Conservation (phyloP, 2,113 vertebrate genomes). For the Macroglossus sobrinus region DNA sequence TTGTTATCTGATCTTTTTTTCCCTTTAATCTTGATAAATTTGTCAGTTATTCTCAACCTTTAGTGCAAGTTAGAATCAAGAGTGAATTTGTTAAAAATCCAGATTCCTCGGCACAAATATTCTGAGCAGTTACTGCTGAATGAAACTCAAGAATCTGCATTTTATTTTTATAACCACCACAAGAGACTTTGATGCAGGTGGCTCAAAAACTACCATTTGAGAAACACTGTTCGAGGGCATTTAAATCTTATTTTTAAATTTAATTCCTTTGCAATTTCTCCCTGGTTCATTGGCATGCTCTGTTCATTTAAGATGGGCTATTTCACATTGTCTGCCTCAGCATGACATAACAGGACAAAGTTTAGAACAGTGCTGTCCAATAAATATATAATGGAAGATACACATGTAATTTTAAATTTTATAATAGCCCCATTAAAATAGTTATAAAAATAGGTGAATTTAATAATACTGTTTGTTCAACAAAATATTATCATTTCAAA, state of each 20-base stretch:
- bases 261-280: not conserved
- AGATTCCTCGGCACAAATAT: not conserved
- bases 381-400: not conserved
- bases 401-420: not conserved
- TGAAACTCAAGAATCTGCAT: not conserved
- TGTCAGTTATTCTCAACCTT: not conserved
- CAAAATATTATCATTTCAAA: not conserved
- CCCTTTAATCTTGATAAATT: not conserved
- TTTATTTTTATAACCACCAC: not conserved
- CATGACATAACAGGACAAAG: not conserved
- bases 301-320: not conserved
- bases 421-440: not conserved
- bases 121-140: not conserved
- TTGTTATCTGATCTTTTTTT: not conserved
- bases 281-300: not conserved
- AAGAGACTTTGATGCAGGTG: not conserved
- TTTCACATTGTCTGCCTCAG: not conserved
- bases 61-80: not conserved
- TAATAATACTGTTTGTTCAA: not conserved
- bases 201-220: not conserved
- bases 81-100: not conserved
- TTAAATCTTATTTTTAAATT: not conserved
- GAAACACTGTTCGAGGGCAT: not conserved
- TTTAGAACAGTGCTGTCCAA: not conserved
- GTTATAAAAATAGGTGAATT: not conserved